phyloP scores from a whole-genome alignment of 2,113 vertebrate species.

The Peromyscus californicus region DNA sequence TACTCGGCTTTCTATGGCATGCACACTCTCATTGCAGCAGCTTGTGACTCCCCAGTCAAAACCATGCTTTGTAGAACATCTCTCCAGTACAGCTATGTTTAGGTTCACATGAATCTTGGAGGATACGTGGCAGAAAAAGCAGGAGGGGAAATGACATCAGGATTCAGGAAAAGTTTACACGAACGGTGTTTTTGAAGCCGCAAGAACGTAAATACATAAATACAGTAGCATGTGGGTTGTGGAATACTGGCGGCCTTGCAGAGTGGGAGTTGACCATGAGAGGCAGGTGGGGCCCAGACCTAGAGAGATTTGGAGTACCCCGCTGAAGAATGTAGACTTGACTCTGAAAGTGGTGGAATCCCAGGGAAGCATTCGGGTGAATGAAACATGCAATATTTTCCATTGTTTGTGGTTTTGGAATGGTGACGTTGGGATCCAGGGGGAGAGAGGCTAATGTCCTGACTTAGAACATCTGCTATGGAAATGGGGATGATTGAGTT shows the following conservation, averaged over 20 bases:
- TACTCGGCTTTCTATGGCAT: background rate
- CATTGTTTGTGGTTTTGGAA: background rate
- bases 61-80: background rate
- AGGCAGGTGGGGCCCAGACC: background rate
- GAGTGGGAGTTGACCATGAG: background rate
- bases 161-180: background rate
- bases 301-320: background rate
- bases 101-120: slow-evolving; percentile 13
- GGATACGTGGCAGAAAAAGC: background rate
- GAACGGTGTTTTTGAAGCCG: background rate
- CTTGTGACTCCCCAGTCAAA: background rate
- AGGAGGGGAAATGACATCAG: background rate
- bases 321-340: background rate
- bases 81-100: background rate
- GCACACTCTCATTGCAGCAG: background rate
- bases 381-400: background rate
- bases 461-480: background rate
- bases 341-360: background rate
- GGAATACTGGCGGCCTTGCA: fast-evolving
- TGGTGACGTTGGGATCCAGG: background rate
- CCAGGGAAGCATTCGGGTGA: background rate
- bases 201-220: background rate
- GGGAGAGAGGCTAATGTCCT: background rate
- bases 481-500: background rate
- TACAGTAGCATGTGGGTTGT: background rate